A percentile compares a stretch with the other conserved stretches of the same genome.
phyloP scores from a whole-genome alignment of 2,113 vertebrate species.

The Neomonachus schauinslandi region DNA sequence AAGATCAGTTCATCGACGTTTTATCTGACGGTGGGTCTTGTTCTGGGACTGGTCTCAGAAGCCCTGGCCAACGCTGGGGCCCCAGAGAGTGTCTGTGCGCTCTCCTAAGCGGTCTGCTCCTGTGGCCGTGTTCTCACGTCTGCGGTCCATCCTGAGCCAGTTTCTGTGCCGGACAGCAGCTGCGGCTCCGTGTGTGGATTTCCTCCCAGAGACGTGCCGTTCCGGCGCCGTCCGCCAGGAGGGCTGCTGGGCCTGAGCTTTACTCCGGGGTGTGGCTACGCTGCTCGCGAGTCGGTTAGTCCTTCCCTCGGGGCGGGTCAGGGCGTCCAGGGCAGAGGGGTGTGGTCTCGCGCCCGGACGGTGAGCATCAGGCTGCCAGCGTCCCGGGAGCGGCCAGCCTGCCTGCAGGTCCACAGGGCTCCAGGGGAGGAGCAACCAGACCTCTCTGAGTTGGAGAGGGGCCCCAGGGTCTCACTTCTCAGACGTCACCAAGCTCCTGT shows the following conservation, averaged over 20 bases:
- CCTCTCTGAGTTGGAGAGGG: not conserved
- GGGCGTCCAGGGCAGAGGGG: not conserved
- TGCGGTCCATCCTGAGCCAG: no score
- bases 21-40: not conserved
- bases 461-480: not conserved
- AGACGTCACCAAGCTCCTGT: not conserved
- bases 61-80: no score
- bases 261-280: no score
- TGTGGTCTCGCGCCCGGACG: not conserved
- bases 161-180: no score
- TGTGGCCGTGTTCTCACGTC: no score
- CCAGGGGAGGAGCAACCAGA: not conserved
- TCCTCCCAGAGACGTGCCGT: no score
- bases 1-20: accelerated
- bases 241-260: no score
- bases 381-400: not conserved
- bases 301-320: not conserved
- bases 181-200: no score
- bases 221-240: no score
- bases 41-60: no score
- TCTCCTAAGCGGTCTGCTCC: not conserved
- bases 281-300: not conserved
- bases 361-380: not conserved
- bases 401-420: not conserved
- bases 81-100: accelerated